A percentile compares a stretch with the other conserved stretches of the same genome.
phyloP scores from a whole-genome alignment of 2,113 vertebrate species.

The Heterotilapia buettikoferi region DNA sequence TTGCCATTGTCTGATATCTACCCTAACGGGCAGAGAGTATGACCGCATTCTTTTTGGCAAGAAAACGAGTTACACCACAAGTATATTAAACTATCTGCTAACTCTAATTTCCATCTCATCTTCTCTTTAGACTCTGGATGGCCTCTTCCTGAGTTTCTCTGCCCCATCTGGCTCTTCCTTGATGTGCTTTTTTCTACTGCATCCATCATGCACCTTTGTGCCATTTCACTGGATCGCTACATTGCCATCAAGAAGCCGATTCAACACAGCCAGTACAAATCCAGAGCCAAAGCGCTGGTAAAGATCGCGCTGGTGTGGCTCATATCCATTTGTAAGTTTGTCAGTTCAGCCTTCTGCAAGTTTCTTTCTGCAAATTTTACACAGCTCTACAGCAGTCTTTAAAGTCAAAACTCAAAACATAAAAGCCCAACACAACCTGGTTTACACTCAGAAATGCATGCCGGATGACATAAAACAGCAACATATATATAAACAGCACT shows the following conservation, averaged over 20 bases:
- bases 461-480: background rate
- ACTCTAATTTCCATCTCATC: background rate
- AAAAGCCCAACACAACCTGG: background rate
- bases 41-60: background rate
- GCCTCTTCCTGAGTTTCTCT: constrained; percentile 87
- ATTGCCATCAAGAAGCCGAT: constrained; percentile 98
- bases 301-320: constrained; percentile 95
- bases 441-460: background rate
- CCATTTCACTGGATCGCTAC: constrained; percentile 96
- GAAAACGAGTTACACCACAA: background rate
- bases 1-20: constrained; percentile 7
- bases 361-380: background rate
- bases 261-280: constrained; percentile 94
- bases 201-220: constrained; percentile 97
- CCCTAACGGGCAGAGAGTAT: background rate
- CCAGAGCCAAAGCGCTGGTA: constrained; percentile 84
- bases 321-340: constrained; percentile 90
- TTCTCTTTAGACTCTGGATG: constrained; percentile 83
- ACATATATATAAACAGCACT: background rate
- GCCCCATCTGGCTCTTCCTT: constrained; percentile 96
- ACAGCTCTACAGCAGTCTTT: background rate
- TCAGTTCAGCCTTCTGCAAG: background rate
- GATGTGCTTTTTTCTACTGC: constrained; percentile 97
- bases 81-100: background rate
- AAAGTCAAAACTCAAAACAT: background rate